These are phyloP conservation scores for Tetrao urogallus DNA, from an alignment of 2,113 vertebrate species.

Conservation along the genomic window DNA sequence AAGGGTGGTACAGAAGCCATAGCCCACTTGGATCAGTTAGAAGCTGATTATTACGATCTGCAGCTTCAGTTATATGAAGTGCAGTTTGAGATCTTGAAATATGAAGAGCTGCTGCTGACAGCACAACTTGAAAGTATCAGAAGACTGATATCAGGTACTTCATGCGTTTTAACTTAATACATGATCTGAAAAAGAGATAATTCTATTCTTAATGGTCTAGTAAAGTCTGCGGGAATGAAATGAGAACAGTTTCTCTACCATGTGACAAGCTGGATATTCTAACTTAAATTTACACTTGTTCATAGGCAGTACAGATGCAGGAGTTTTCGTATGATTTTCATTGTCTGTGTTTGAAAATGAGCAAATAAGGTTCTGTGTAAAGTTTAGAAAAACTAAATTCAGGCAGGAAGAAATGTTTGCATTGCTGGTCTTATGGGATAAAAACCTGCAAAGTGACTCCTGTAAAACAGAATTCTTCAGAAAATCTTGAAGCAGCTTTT, in stretches of 20 bases:
- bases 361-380: fast-evolving
- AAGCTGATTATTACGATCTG: conserved; percentile 95
- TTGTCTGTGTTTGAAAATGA: neutral
- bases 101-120: conserved; percentile 93
- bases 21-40: conserved; percentile 90
- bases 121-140: conserved; percentile 94
- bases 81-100: conserved; percentile 95
- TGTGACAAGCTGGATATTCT: neutral
- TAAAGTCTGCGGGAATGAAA: neutral
- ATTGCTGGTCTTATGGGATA: neutral
- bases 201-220: neutral
- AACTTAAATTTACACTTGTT: neutral
- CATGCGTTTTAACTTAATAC: conserved; percentile 14
- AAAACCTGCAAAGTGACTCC: neutral
- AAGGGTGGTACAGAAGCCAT: conserved; percentile 92
- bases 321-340: neutral
- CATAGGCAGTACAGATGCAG: neutral
- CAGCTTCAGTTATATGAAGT: conserved; percentile 98
- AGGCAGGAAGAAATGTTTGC: neutral
- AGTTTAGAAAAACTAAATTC: neutral
- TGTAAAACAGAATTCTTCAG: neutral
- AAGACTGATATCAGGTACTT: conserved; percentile 91
- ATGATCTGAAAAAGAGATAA: neutral
- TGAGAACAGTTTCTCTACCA: neutral
- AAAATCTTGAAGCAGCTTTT: neutral